Evolutionary conservation across 2,797 vertebrate species (phyloP).

Genomic region (Artibeus jamaicensis): DNA sequence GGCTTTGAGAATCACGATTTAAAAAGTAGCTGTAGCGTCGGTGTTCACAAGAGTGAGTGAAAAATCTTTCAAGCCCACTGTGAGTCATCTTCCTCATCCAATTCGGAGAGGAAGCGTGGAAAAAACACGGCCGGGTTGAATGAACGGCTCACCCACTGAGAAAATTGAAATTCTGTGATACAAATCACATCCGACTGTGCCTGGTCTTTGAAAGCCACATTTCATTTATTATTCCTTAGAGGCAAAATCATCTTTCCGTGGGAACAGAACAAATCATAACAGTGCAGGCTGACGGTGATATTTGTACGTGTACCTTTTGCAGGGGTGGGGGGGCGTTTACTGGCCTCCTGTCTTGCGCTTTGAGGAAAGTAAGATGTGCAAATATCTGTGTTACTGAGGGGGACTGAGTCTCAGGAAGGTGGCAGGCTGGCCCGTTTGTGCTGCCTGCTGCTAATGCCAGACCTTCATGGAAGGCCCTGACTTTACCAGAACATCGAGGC

Average conservation of each 20-base stretch:
- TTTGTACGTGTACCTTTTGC: neutral
- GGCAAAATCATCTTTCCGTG: neutral
- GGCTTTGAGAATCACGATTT: conserved; percentile 50
- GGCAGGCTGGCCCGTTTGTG: neutral
- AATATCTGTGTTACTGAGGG: neutral
- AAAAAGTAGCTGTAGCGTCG: conserved; percentile 46
- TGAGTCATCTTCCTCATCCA: neutral
- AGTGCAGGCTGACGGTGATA: neutral
- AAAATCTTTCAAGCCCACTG: neutral
- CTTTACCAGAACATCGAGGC: neutral
- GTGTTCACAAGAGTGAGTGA: conserved; percentile 27
- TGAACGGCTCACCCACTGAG: neutral
- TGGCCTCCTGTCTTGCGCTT: neutral
- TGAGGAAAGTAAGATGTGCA: neutral
- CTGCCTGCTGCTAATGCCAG: accelerated
- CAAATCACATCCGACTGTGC: neutral
- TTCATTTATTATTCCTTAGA: neutral
- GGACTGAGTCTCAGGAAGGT: neutral
- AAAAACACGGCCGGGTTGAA: neutral
- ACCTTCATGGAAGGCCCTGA: neutral
- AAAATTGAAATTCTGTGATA: neutral
- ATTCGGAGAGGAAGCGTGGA: neutral
- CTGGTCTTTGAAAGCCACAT: neutral
- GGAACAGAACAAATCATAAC: neutral
- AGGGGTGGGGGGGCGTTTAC: neutral